Percentiles rank a stretch among this genome's conserved stretches.
phyloP scores from a whole-genome alignment of 2,888 invertebrate species.

The Allygus modestus region DNA sequence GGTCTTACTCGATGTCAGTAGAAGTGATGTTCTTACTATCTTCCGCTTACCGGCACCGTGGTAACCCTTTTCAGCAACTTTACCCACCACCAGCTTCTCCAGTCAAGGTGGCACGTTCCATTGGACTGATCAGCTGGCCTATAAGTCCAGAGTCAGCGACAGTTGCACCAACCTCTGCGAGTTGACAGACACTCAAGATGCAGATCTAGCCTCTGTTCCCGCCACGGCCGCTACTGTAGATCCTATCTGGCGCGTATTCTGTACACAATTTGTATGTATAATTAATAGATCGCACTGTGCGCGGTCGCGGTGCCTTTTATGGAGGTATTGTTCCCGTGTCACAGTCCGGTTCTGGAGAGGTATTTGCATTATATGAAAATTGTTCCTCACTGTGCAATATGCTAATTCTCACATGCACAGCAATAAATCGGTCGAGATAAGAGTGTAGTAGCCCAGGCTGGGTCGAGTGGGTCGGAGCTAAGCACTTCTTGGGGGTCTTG shows the following conservation, averaged over 20 bases:
- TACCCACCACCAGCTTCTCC: too few relatives aligned
- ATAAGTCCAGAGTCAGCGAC: not conserved
- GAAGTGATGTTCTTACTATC: too few relatives aligned
- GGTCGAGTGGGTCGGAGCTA: too few relatives aligned
- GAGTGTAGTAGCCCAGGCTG: not conserved
- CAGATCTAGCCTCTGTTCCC: not conserved
- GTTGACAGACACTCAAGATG: not conserved
- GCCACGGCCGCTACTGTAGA: slow-evolving; percentile 19
- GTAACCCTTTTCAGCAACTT: too few relatives aligned
- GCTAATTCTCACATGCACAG: not conserved
- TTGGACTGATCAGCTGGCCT: too few relatives aligned
- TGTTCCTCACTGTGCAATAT: slow-evolving; percentile 25
- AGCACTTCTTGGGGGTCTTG: too few relatives aligned
- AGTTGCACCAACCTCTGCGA: not conserved
- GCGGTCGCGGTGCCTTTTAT: slow-evolving; percentile 29
- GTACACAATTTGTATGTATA: slow-evolving; percentile 49
- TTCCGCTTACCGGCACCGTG: too few relatives aligned
- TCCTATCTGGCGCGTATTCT: slow-evolving; percentile 20
- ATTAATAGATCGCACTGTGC: slow-evolving; percentile 15
- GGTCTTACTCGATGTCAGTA: too few relatives aligned
- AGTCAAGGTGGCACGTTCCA: too few relatives aligned
- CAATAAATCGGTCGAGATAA: slow-evolving; percentile 32
- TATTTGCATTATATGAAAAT: slow-evolving; percentile 31
- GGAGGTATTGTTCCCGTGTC: slow-evolving; percentile 9
- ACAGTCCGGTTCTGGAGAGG: not conserved